Base-by-base conservation (phyloP, 64 coral and sea anemone genomes). In the Orbicella faveolata region DNA sequence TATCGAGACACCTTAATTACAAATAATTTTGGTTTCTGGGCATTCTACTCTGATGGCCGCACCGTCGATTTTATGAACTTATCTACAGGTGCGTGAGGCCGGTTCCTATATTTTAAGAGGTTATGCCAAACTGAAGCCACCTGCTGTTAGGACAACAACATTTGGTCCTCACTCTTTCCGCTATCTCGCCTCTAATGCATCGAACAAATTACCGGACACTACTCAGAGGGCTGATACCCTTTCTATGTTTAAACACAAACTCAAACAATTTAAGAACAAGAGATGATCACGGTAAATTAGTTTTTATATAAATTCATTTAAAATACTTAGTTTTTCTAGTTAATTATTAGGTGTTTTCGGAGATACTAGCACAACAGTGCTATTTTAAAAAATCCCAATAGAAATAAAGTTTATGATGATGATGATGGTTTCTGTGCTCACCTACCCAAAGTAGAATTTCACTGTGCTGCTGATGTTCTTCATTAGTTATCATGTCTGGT, bases 291-390 rank as follows among this genome's bases (percentile, higher is more conserved):
- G 36, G 17, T 2, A 34, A 35, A 3, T 74, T 74, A 7, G 70
- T 30, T 74, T 23, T 74, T 74, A 74, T 25, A 74, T 30, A 4
- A 26, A 74, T n/a, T 4, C 30, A 74, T 74, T 74, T n/a, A 11
- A 7, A 36, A 36, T 0, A 36, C 17, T 37, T 75, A 36, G 34
- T 75, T 75, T 75, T 75, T 36, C 34, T 75, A 75, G 5, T 83
- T 83, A 63, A 83, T 63, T 17, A 11, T 63, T 83, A 14, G 34
- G 15, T 61, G 30, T n/a, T 6, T 83, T 63, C 54, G 52, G 80
- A 83, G 54, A 83, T 83, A 83, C 80, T 83, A 26, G 80, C 52
- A 83, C 33, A 83, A 83, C 17, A 30, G 30, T 30, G 30, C 30
- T 30, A 30, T 30, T 30, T 30, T 30, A 30, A 30, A 30, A 30